These are phyloP conservation scores for Lottia gigantea DNA, from an alignment of 2,888 invertebrate species.

Conservation along the genomic window DNA sequence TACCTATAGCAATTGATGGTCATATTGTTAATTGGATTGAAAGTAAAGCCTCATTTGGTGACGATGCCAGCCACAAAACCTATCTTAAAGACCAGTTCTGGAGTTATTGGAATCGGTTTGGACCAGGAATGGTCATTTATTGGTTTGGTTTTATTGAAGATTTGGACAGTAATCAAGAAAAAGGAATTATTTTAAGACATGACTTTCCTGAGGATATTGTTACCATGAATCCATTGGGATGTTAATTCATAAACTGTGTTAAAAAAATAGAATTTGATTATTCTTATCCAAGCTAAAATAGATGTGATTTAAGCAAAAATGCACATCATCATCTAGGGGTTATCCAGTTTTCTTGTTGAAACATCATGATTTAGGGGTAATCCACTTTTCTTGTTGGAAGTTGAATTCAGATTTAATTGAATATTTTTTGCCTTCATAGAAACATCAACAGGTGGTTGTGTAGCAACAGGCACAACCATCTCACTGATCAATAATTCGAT, in stretches of 20 bases:
- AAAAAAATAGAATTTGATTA: too few species aligned
- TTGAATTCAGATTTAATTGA: too few species aligned
- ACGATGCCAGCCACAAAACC: slow-evolving; percentile 81
- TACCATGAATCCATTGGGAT: slow-evolving; percentile 39
- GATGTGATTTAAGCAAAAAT: too few species aligned
- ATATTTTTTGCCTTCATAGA: too few species aligned
- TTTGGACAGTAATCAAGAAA: slow-evolving; percentile 62
- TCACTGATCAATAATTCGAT: too few species aligned
- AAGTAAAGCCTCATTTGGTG: slow-evolving; percentile 95
- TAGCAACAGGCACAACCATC: too few species aligned
- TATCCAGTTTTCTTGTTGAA: too few species aligned
- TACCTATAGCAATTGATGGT: slow-evolving; percentile 87
- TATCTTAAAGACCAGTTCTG: slow-evolving; percentile 86
- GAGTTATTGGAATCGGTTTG: slow-evolving; percentile 91
- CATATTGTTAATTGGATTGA: slow-evolving; percentile 94
- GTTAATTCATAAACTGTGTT: neutral
- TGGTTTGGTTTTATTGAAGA: slow-evolving; percentile 85
- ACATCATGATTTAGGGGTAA: too few species aligned
- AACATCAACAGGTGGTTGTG: too few species aligned
- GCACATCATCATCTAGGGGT: too few species aligned
- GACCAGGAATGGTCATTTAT: slow-evolving; percentile 92
- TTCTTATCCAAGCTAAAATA: too few species aligned
- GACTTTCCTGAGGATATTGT: slow-evolving; percentile 58
- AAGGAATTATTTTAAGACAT: slow-evolving; percentile 63
- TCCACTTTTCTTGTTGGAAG: too few species aligned